Evolutionary conservation across 1,140 invertebrate species (phyloP).

Genomic region (Hestina assimilis): DNA sequence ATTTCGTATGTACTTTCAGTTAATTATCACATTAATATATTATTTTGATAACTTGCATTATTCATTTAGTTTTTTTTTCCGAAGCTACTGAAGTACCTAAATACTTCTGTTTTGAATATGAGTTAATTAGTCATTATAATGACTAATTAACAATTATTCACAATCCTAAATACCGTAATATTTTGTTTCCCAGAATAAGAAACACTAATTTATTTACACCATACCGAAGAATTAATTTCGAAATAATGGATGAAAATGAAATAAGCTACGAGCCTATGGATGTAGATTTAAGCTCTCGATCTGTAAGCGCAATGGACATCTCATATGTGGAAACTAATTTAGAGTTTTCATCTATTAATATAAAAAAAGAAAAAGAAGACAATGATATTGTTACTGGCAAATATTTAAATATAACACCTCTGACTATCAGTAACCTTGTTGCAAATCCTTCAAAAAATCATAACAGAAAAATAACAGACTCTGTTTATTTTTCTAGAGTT

Average conservation of each 20-base stretch:
- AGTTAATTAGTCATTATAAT: no score
- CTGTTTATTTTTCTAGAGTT: constrained; percentile 2
- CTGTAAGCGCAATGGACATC: constrained; percentile 54
- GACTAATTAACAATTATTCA: no score
- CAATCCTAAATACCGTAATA: no score
- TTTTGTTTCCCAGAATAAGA: no score
- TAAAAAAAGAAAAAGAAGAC: constrained; percentile 6
- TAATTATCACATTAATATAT: no score
- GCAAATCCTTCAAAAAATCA: not conserved
- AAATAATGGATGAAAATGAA: constrained; percentile 32
- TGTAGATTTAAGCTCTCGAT: constrained; percentile 58
- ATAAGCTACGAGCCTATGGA: constrained; percentile 66
- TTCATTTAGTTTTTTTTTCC: no score
- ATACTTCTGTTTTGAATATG: no score
- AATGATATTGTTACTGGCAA: not conserved
- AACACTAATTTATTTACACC: no score
- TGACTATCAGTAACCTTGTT: constrained; percentile 9
- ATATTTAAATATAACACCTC: constrained; percentile 1
- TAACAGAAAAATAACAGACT: not conserved
- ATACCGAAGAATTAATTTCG: no score
- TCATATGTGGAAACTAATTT: constrained; percentile 31
- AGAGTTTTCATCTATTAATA: not conserved
- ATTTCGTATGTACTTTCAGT: no score
- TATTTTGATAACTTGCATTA: no score
- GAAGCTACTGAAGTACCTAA: no score